Evolutionary conservation across 2,888 invertebrate species (phyloP).

Genomic region (Diaperis boleti): DNA sequence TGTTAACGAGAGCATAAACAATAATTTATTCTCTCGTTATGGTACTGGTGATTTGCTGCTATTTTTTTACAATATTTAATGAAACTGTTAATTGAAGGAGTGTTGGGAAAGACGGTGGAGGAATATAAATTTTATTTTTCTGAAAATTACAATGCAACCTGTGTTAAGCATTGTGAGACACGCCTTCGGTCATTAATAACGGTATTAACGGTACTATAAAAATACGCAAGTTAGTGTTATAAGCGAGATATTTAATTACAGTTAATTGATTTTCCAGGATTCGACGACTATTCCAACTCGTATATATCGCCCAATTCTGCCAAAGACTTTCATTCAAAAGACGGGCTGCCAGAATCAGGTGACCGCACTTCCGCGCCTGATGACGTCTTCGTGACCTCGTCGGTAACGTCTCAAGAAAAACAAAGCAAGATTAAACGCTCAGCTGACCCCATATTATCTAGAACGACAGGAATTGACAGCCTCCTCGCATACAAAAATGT

Average conservation of each 20-base stretch:
- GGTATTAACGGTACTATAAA: conserved; percentile 47
- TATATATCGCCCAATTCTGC: conserved; percentile 78
- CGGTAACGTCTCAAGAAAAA: conserved; percentile 38
- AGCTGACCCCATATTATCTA: conserved; percentile 68
- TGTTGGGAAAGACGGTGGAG: conserved; percentile 5
- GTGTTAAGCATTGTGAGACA: conserved; percentile 43
- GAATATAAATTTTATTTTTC: conserved; percentile 36
- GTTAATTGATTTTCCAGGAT: conserved; percentile 62
- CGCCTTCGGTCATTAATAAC: conserved; percentile 51
- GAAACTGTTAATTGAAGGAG: conserved; percentile 5
- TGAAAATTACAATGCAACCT: conserved; percentile 14
- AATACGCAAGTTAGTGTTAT: conserved; percentile 17
- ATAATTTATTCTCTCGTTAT: conserved; percentile 33
- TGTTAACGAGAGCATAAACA: conserved; percentile 40
- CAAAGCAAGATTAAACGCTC: conserved; percentile 51
- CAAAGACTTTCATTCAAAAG: conserved; percentile 15
- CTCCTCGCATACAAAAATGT: conserved; percentile 70
- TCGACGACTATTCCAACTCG: conserved; percentile 73
- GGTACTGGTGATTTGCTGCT: conserved; percentile 19
- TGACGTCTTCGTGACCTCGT: conserved; percentile 45
- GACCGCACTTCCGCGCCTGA: conserved; percentile 42
- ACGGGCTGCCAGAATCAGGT: conserved; percentile 33
- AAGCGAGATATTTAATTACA: conserved; percentile 34
- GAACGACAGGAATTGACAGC: conserved; percentile 67
- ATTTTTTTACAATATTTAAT: conserved; percentile 13